Percentiles rank a stretch among this genome's conserved stretches.
These are phyloP conservation scores for Blomia tropicalis DNA, from an alignment of 2,888 invertebrate species.

Conservation along the genomic window DNA sequence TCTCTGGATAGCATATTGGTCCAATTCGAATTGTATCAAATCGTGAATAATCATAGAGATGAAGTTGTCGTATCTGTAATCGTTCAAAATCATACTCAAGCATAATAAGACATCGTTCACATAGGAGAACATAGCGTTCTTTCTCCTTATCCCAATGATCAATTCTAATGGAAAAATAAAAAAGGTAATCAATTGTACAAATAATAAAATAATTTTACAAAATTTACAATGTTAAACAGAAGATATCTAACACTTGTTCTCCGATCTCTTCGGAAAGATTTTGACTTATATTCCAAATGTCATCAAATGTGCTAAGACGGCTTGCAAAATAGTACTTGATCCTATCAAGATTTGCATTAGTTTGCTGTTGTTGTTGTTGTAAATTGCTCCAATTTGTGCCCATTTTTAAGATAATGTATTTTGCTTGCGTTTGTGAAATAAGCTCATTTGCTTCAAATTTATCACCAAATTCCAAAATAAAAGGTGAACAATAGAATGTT, in stretches of 20 bases:
- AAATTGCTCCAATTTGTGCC: background rate
- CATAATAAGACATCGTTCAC: slow-evolving; percentile 51
- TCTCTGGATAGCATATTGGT: slow-evolving; percentile 57
- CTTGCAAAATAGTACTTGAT: slow-evolving; percentile 14
- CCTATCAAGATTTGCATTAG: background rate
- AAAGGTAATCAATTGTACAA: background rate
- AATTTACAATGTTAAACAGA: background rate
- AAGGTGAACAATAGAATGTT: too few relatives aligned
- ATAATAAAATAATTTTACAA: background rate
- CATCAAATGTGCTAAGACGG: background rate
- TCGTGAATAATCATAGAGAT: slow-evolving; percentile 52
- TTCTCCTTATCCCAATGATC: slow-evolving; percentile 73
- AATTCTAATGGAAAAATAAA: slow-evolving; percentile 46
- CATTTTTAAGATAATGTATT: too few relatives aligned
- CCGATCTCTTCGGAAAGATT: slow-evolving; percentile 7
- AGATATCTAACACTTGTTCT: slow-evolving; percentile 15
- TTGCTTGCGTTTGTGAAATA: too few relatives aligned
- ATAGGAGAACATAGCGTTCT: slow-evolving; percentile 57
- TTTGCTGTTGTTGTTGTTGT: background rate
- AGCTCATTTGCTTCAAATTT: too few relatives aligned
- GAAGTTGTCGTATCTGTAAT: slow-evolving; percentile 46
- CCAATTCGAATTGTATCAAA: slow-evolving; percentile 57
- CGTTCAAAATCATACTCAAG: slow-evolving; percentile 58
- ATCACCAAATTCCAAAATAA: too few relatives aligned
- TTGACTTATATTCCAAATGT: slow-evolving; percentile 9